Evolutionary conservation across 2,888 invertebrate species (phyloP).

Genomic region (Allacma fusca): DNA sequence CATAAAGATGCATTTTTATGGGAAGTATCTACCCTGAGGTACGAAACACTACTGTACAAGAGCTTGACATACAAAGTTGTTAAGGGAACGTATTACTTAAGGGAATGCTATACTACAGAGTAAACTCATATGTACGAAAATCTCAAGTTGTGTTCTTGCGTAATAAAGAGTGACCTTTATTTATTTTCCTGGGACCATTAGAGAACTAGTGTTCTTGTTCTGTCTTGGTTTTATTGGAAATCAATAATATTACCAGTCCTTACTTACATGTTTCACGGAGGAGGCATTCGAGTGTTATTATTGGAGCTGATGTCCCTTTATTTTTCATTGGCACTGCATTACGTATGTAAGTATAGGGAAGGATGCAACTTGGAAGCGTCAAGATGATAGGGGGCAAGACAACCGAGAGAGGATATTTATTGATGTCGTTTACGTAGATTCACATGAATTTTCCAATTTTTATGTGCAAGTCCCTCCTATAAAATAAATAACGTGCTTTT

Average conservation of each 20-base stretch:
- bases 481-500: constrained; percentile 6
- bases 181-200: neutral
- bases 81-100: too few species aligned
- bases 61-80: too few species aligned
- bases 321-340: neutral
- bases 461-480: neutral
- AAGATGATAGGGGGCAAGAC: neutral
- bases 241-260: neutral
- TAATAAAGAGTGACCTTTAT: constrained; percentile 29
- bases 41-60: too few species aligned
- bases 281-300: neutral
- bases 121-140: neutral
- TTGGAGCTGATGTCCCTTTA: neutral
- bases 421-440: neutral
- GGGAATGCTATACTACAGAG: too few species aligned
- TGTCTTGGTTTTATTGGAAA: neutral
- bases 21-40: too few species aligned
- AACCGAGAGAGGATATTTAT: neutral
- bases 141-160: constrained; percentile 1
- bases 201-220: neutral
- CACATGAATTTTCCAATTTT: neutral
- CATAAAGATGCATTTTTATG: too few species aligned
- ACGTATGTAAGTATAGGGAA: neutral
- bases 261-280: neutral
- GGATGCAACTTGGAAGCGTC: neutral